phyloP scores from a whole-genome alignment of 2,888 invertebrate genomes.

The Panorpa germanica region DNA sequence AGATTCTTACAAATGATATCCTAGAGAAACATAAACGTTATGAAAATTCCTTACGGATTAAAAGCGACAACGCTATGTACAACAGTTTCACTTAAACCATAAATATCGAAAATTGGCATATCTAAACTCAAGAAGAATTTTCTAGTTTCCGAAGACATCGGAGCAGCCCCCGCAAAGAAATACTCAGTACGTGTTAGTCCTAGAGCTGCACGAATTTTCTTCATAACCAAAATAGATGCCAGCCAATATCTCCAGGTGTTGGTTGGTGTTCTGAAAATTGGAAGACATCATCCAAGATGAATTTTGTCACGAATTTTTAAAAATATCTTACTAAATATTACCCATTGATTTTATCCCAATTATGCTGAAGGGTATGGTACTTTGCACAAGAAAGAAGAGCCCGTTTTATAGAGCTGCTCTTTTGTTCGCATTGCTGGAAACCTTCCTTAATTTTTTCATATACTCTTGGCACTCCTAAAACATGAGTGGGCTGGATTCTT shows the following conservation, averaged over 20 bases:
- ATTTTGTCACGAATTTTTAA: no score
- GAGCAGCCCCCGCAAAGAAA: conserved; percentile 68
- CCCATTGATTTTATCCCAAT: conserved; percentile 39
- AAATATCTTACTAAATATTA: no score
- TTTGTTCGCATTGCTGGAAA: conserved; percentile 46
- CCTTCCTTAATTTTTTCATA: conserved; percentile 88
- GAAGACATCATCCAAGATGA: neutral
- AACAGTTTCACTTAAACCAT: conserved; percentile 72
- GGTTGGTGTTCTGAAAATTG: conserved; percentile 15
- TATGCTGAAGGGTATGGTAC: conserved; percentile 39
- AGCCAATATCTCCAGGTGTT: conserved; percentile 54
- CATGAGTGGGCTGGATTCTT: conserved; percentile 69
- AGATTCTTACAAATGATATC: no score
- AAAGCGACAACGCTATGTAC: conserved; percentile 49
- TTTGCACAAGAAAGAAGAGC: conserved; percentile 53
- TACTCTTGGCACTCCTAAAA: conserved; percentile 78
- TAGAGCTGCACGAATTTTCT: conserved; percentile 54
- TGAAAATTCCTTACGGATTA: conserved; percentile 20
- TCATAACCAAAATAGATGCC: conserved; percentile 61
- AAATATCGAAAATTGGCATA: conserved; percentile 66
- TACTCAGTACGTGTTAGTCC: conserved; percentile 58
- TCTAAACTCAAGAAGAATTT: conserved; percentile 78
- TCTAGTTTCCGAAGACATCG: conserved; percentile 64
- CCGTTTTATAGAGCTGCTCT: conserved; percentile 43
- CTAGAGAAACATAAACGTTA: no score